Evolutionary conservation across 1,140 invertebrate genomes (phyloP).

Genomic region (Hypsibius dujardini): DNA sequence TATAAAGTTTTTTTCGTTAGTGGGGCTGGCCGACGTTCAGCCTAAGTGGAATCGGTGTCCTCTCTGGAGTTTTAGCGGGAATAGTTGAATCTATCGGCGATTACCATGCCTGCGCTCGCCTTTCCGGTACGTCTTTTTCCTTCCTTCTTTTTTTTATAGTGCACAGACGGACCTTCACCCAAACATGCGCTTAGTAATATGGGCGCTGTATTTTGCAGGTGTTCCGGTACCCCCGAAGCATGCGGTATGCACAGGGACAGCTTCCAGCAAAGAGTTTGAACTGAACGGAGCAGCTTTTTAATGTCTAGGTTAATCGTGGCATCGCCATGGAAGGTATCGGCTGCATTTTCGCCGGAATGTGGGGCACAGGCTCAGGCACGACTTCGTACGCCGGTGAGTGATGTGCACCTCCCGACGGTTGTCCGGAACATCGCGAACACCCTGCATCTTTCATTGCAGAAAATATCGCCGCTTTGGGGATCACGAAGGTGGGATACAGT

Average conservation of each 20-base stretch:
- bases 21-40: constrained; percentile 64
- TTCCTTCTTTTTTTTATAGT: too few species aligned
- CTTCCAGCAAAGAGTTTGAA: constrained; percentile 1
- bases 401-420: not conserved
- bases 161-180: too few species aligned
- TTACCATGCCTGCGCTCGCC: constrained; percentile 64
- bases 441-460: constrained; percentile 32
- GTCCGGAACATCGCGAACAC: not conserved
- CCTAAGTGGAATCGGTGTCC: constrained; percentile 55
- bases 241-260: constrained; percentile 28
- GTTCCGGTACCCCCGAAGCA: too few species aligned
- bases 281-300: too few species aligned
- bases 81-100: constrained; percentile 71
- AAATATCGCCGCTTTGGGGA: constrained; percentile 71
- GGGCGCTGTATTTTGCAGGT: too few species aligned
- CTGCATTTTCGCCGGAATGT: constrained; percentile 57
- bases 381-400: constrained; percentile 50
- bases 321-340: constrained; percentile 65
- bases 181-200: too few species aligned
- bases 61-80: constrained; percentile 62
- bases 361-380: constrained; percentile 62
- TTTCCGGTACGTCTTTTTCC: constrained; percentile 37
- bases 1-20: not conserved
- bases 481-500: constrained; percentile 35
- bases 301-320: constrained; percentile 44